phyloP scores from a whole-genome alignment of 2,888 invertebrate genomes.

The Drosophila anomelani region DNA sequence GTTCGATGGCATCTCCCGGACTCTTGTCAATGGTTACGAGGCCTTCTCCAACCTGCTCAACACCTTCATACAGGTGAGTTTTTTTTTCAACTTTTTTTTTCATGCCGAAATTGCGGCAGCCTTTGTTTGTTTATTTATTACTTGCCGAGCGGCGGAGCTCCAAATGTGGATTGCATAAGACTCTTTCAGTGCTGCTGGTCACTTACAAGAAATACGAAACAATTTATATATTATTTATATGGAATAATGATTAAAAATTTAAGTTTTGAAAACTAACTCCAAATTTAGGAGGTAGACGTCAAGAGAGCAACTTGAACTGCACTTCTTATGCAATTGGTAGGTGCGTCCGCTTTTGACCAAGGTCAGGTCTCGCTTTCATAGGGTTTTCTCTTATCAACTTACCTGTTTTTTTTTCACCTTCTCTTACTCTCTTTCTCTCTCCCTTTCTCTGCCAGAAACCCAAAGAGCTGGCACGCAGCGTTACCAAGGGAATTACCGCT shows the following conservation, averaged over 20 bases:
- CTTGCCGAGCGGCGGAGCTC: not conserved
- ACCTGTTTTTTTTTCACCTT: not conserved
- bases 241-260: too few species aligned
- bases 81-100: constrained; percentile 11
- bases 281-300: not conserved
- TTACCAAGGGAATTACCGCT: constrained; percentile 83
- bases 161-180: constrained; percentile 23
- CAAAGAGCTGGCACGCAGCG: constrained; percentile 78
- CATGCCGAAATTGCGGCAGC: constrained; percentile 11
- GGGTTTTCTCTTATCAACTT: constrained; percentile 2
- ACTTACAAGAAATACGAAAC: not conserved
- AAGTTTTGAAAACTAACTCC: too few species aligned
- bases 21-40: constrained; percentile 89
- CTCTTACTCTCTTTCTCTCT: not conserved
- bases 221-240: not conserved
- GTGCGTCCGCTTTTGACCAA: constrained; percentile 13
- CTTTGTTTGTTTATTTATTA: constrained; percentile 34
- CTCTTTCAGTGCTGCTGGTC: not conserved
- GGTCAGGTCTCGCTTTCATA: constrained; percentile 20
- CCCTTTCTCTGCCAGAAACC: constrained; percentile 74
- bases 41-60: constrained; percentile 88
- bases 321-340: constrained; percentile 31
- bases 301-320: not conserved
- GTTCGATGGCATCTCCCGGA: constrained; percentile 87
- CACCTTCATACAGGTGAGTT: constrained; percentile 85